Evolutionary conservation across 1,140 invertebrate genomes (phyloP), one percentile per base, ranked within the genome.

Genomic region (Rhyzopertha dominica): DNA sequence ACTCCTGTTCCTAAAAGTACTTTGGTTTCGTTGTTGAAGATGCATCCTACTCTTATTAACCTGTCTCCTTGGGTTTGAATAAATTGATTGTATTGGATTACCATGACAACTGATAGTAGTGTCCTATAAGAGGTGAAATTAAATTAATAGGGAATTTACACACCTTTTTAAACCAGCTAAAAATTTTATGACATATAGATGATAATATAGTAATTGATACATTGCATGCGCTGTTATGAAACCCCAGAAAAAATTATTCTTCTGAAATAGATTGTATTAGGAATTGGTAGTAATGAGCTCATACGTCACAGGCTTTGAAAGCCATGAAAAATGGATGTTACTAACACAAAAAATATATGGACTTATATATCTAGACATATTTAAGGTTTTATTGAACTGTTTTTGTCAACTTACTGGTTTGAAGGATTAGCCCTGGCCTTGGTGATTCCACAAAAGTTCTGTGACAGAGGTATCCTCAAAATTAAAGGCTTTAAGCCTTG

Each of bases 51-150:
- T 44, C 77, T 77, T 34, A 82, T 74, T 53, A 79, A 70, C 12
- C 79, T 71, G 61, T 82, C 79, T 0, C 76, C 77, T 48, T 79
- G 77, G 4, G 78, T 79, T 61, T 81, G 79, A 28, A 82, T 76
- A 39, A 78, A 75, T 0, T 73, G 68, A 59, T 81, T 81, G 61
- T 79, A 79, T 59, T 81, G 79, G n/a, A 82, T 70, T 58, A 82
- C 73, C 50, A 81, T 67, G 56, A 76, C 70, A 12, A 73, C 74
- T 47, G 77, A 77, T 20, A 79, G 73, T 54, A 82, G 71, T 12
- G 77, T 80, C 54, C 79, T 75, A 56, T 51, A 55, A 43, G 18
- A 32, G 34, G 32, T 22, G 14, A 28, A 43, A 49, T 18, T 46
- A 38, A 41, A 7, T 32, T 10, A 17, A 16, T 40, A 5, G n/a